Evolutionary conservation across 2,888 invertebrate genomes (phyloP), one percentile per base, ranked within the genome.

Genomic region (Brachylomia viminalis): DNA sequence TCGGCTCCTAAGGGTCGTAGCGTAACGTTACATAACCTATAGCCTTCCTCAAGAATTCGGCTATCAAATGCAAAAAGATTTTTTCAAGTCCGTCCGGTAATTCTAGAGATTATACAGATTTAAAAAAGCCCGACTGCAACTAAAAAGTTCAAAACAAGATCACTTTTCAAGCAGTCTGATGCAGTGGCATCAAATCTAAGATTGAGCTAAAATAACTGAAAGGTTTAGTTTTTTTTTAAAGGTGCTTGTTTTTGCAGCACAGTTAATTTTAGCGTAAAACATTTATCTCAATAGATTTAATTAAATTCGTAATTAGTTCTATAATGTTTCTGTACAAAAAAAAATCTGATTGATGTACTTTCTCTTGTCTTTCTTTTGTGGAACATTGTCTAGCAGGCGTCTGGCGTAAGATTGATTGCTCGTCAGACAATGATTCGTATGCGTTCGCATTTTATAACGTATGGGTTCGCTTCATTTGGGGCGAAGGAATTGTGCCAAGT

Each of bases 351-450:
- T 42, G 23, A 71, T 67, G 15, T 5, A 70, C 64, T 79, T 66
- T 79, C 54, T 73, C 49, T 52, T 38, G 67, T 42, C 59, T 62
- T 71, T 80, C n/a, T 70, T 73, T 77, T 59, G 17, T 42, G 58
- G 27, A 49, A 49, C 27, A 61, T n/a, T 45, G 80, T 80, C 83
- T 76, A 73, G 42, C 49, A 5, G 4, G 10, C 72, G 83, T 83
- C 83, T 83, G 66, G 64, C 30, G 13, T 5, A 69, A 79, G 80
- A 83, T 80, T 83, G 70, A 80, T 83, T 4, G 79, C 66, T 71
- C 17, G 67, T 73, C 77, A 59, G 59, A 80, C 80, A 83, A 68
- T 65, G 56, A 71, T 68, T 67, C 59, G 67, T 33, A 45, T 61
- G 72, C 54, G 72, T 49, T 72, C 62, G 67, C 30, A 27, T 76